phyloP scores from a whole-genome alignment of 1,140 invertebrate species.

The Cephus cinctus region DNA sequence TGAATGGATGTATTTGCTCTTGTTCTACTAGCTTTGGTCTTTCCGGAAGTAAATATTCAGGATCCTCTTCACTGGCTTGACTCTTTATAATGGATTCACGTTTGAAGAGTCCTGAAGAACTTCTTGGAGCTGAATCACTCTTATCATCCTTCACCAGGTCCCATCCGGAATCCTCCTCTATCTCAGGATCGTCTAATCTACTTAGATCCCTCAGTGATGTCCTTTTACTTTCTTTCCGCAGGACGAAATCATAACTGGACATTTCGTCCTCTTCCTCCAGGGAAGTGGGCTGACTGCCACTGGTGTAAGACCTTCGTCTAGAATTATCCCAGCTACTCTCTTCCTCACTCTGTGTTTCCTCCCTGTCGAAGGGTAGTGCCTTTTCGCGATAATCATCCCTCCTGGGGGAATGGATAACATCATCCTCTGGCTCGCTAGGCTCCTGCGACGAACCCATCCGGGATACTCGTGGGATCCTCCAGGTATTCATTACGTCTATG shows the following conservation, averaged over 20 bases:
- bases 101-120: slow-evolving; percentile 42
- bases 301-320: slow-evolving; percentile 22
- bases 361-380: slow-evolving; percentile 22
- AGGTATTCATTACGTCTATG: slow-evolving; percentile 45
- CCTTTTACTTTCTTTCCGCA: slow-evolving; percentile 38
- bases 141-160: slow-evolving; percentile 26
- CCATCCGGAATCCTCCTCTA: slow-evolving; percentile 15
- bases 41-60: slow-evolving; percentile 49
- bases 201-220: slow-evolving; percentile 46
- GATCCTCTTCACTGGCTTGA: slow-evolving; percentile 53
- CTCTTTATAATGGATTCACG: slow-evolving; percentile 52
- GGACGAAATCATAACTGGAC: slow-evolving; percentile 31
- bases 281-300: slow-evolving; percentile 34
- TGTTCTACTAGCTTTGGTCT: slow-evolving; percentile 51
- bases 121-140: slow-evolving; percentile 16
- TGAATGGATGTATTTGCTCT: slow-evolving; percentile 51
- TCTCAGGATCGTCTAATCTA: slow-evolving; percentile 29
- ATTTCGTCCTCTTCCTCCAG: slow-evolving; percentile 37
- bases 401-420: slow-evolving; percentile 23
- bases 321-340: slow-evolving; percentile 24
- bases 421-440: slow-evolving; percentile 45
- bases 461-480: slow-evolving; percentile 35
- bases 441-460: slow-evolving; percentile 44
- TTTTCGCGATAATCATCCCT: slow-evolving; percentile 30
- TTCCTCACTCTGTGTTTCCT: slow-evolving; percentile 34